These are phyloP conservation scores for Hydrophis major DNA, from an alignment of 2,797 vertebrate genomes.

Conservation along the genomic window DNA sequence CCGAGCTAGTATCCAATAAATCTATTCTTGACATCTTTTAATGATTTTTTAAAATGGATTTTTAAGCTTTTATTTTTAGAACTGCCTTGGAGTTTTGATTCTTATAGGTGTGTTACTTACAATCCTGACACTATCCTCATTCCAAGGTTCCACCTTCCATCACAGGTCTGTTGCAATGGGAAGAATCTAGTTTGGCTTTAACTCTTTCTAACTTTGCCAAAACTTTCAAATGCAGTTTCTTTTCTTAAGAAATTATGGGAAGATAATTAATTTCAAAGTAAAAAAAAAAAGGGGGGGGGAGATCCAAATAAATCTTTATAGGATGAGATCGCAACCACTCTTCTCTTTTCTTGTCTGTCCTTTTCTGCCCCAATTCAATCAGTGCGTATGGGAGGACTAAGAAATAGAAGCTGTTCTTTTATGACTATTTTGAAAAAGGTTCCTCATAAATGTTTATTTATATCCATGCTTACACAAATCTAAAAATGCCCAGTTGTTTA, in stretches of 20 bases:
- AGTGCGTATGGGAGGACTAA: neutral
- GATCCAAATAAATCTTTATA: neutral
- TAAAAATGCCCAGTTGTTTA: constrained; percentile 6
- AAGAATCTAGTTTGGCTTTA: neutral
- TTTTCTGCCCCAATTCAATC: neutral
- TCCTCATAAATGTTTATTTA: neutral
- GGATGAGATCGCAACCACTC: neutral
- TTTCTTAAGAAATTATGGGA: neutral
- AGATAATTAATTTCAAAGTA: neutral
- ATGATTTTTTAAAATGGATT: no score
- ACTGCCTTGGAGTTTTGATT: no score
- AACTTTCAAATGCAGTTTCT: neutral
- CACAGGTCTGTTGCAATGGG: neutral
- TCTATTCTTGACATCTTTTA: no score
- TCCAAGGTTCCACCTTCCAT: neutral
- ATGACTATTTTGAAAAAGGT: neutral
- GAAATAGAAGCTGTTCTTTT: neutral
- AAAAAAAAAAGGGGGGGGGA: neutral
- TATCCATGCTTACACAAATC: neutral
- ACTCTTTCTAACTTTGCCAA: neutral
- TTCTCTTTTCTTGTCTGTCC: neutral
- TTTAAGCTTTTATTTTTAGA: no score
- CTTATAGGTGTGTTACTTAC: no score
- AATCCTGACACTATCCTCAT: neutral
- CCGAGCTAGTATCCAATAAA: no score